Evolutionary conservation across 2,888 invertebrate species (phyloP), one percentile per base, ranked within the genome.

Genomic region (Drosophila pseudotalamancana): DNA sequence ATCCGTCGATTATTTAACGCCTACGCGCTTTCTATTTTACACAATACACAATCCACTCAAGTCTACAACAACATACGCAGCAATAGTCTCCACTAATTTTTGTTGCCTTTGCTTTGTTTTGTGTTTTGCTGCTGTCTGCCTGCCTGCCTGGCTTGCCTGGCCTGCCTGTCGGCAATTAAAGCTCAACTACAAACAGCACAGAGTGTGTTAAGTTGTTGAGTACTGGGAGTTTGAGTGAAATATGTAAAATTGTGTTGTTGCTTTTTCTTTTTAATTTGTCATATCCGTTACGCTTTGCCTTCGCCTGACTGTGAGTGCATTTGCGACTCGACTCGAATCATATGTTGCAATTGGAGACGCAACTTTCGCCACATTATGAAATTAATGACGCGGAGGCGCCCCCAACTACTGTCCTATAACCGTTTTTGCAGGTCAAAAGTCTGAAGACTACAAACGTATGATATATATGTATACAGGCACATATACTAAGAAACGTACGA

Each of bases 361-460:
- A 86, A 78, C 83, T 84, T 83, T 83, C 87, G 81, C 84, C 87
- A 77, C 77, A 86, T 86, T 83, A 83, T 72, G 88, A 83, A 88
- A 88, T 87, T 69, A 63, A 81, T 74, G 66, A 51, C 55, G 59
- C 31, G 37, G 46, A 48, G 48, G 45, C 55, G 63, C 57, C 59
- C 66, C 64, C 61, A 62, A 64, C 61, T 54, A 46, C 37, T 55
- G 31, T 40, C 6, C 57, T 34, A 66, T 55, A 40, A 49, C 37
- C 48, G 40, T 49, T 62, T 60, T 84, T 72, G 73, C 88, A 87
- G 88, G 88, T 84, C 84, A 84, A 88, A 88, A 84, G 78, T 87
- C 81, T 84, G 37, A 65, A 61, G 55, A 55, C 67, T 43, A 50
- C 37, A 12, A 25, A 18, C 35, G 9, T n/a, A 45, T 43, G 35